Evolutionary conservation across 1,140 invertebrate species (phyloP), one percentile per base, ranked within the genome.

Genomic region (Lucilia sericata): DNA sequence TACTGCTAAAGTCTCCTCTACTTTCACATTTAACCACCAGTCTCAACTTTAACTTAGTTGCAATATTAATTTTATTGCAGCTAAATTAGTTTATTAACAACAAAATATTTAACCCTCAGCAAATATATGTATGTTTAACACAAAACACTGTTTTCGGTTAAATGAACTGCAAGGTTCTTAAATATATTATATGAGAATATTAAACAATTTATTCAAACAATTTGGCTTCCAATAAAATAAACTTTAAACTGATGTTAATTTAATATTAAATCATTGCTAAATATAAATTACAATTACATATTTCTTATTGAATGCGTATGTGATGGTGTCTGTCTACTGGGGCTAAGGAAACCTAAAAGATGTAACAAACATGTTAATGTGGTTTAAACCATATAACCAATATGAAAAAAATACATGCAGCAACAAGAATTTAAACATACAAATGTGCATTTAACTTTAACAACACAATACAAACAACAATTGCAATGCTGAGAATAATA

Each of bases 341-440:
- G 13, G 14, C 14, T 60, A 70, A 21, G 65, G 10, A 70, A 10
- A 10, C 10, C 60, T 70, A 70, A 19, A 70, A 70, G 65, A 60
- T 60, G n/a, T 10, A 70, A 70, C n/a, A 70, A 30, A 70, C n/a
- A 70, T 70, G 65, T 70, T 70, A 70, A 70, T 25, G 65, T 70
- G 65, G 65, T 25, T 19, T 60, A 70, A 70, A 21, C n/a, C 65
- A 70, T 21, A 10, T 5, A 70, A 70, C 7, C 9, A 70, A 70
- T 8, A 2, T 8, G 5, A 60, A 7, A 60, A 60, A 70, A 19
- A 8, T 10, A 25, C 8, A 21, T 21, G 8, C 1, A 12, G 19
- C 65, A 19, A 70, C 19, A 70, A 70, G 55, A 70, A 70, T 19
- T 70, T 0, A 70, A 21, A n/a, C n/a, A 70, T 19, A 21, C 65